Conservation (phyloP, 2,888 invertebrate genomes). For the Pollenia labialis region DNA sequence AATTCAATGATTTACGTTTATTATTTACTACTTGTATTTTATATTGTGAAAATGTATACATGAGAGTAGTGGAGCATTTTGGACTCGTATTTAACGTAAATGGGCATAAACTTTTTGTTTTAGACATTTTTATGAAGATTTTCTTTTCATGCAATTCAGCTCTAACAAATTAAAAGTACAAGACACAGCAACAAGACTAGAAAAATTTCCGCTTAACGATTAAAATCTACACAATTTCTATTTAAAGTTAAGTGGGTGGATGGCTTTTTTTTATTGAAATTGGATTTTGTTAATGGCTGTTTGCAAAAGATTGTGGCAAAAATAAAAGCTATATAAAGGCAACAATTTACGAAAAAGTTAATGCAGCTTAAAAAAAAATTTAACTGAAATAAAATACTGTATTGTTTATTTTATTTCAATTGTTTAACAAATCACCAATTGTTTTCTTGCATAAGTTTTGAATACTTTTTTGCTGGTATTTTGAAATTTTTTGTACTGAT, state of each 20-base stretch:
- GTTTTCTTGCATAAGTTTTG: not conserved
- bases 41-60: not conserved
- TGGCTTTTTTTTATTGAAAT: conserved; percentile 2
- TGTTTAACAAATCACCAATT: conserved; percentile 17
- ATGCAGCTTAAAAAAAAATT: not conserved
- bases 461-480: not conserved
- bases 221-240: conserved; percentile 41
- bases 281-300: not conserved
- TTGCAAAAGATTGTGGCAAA: conserved; percentile 3
- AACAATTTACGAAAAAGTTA: no score
- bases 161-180: not conserved
- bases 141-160: not conserved
- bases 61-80: conserved; percentile 13
- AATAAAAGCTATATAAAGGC: not conserved
- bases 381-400: not conserved
- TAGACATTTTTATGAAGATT: conserved; percentile 21
- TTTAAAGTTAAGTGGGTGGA: conserved; percentile 44
- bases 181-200: not conserved
- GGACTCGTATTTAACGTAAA: conserved; percentile 18
- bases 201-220: conserved; percentile 54
- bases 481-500: not conserved
- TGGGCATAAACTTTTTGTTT: conserved; percentile 20
- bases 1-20: conserved; percentile 29
- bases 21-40: conserved; percentile 11
- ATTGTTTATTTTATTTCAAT: not conserved